These are phyloP conservation scores for Rhingia campestris DNA, from an alignment of 2,888 invertebrate species.

Conservation along the genomic window DNA sequence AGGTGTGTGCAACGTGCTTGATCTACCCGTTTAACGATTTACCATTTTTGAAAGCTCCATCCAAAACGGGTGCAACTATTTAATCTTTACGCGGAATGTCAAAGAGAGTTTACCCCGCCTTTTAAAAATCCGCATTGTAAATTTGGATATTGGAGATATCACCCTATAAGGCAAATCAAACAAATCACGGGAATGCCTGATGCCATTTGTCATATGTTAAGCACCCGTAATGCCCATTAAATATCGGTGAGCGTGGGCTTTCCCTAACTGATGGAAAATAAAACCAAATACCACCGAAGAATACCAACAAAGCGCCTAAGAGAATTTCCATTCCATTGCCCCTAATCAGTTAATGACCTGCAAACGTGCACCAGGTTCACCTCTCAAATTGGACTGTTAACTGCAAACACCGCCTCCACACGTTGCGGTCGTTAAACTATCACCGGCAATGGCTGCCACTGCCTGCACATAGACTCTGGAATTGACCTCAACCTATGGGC, in stretches of 20 bases:
- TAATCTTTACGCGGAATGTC: too few species aligned
- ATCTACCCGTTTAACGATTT: too few species aligned
- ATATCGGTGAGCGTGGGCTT: conserved; percentile 36
- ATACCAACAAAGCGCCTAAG: conserved; percentile 19
- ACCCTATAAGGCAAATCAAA: conserved; percentile 9
- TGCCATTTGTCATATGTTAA: conserved; percentile 29
- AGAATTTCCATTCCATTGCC: conserved; percentile 49
- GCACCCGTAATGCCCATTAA: background rate
- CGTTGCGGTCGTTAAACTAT: conserved; percentile 58
- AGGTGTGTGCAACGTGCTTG: too few species aligned
- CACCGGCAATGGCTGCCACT: conserved; percentile 49
- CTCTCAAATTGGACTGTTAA: conserved; percentile 48
- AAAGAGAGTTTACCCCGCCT: too few species aligned
- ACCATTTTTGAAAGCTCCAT: too few species aligned
- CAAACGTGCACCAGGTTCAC: conserved; percentile 26
- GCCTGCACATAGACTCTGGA: conserved; percentile 27
- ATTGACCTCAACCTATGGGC: conserved; percentile 41
- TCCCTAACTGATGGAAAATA: conserved; percentile 1
- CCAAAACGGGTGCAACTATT: too few species aligned
- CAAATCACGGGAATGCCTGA: conserved; percentile 2
- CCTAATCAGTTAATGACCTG: conserved; percentile 71
- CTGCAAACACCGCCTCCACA: conserved; percentile 38
- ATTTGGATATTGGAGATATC: too few species aligned
- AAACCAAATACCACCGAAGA: background rate
- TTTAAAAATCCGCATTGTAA: too few species aligned